Evolutionary conservation across 2,113 vertebrate genomes (phyloP), one percentile per base, ranked within the genome.

Genomic region (Saguinus midas): DNA sequence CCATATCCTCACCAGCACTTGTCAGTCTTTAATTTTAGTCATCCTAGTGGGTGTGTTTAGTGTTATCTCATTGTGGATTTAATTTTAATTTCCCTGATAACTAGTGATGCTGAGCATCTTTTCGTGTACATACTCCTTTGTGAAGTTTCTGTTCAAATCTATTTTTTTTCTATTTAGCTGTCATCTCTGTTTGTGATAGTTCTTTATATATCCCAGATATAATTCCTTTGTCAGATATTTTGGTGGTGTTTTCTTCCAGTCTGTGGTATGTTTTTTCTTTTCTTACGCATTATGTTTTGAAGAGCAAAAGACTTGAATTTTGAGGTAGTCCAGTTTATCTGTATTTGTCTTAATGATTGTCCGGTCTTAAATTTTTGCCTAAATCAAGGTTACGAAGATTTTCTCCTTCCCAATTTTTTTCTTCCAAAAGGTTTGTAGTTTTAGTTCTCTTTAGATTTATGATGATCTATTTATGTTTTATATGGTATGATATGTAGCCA

Each of bases 211-310:
- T 85, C 84, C 40, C 70, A 68, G 11, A 12, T 84, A 76, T 1
- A 84, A 50, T 82, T 96, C 61, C 25, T 92, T 70, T 93, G 32
- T 93, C 80, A n/a, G 12, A 23, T 96, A 21, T 78, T 45, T 82
- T 92, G 90, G 43, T 87, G 82, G n/a, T 87, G 55, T 27, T 84
- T 96, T 89, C 48, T 68, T 21, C 64, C 48, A 92, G 20, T 58
- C 52, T 76, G 29, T 88, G 37, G 37, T 43, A 76, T 48, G 12
- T 16, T 35, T 78, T 84, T 87, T 78, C 32, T n/a, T 76, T 68
- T 95, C 90, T 68, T 55, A 75, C 75, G 27, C 57, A 85, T 8
- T 66, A 25, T 13, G 6, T 76, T 90, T 96, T 83, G 32, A 92
- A 76, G 58, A 78, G 57, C 25, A 84, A 66, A 83, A 70, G 10